These are phyloP conservation scores for Smittia sp. DNA, from an alignment of 2,888 invertebrate species.

Conservation along the genomic window DNA sequence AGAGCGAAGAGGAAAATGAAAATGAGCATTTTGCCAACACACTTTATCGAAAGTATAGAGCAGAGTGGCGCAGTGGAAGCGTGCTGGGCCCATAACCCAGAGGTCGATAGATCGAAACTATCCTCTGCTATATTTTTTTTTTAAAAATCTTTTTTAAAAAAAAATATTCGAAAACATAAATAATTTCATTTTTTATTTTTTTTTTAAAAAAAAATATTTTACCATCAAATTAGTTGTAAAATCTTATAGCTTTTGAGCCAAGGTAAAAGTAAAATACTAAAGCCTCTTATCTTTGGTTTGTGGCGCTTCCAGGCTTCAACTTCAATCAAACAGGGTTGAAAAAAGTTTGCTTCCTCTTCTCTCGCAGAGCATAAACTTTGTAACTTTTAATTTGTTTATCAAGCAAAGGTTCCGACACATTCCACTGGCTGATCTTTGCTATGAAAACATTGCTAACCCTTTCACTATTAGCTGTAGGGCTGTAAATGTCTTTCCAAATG, in stretches of 20 bases:
- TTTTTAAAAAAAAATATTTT: too few relatives aligned
- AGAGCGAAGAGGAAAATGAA: not conserved
- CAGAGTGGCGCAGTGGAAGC: constrained; percentile 80
- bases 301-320: too few relatives aligned
- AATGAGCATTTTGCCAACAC: not conserved
- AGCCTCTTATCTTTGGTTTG: too few relatives aligned
- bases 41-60: constrained; percentile 48
- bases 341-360: too few relatives aligned
- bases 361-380: not conserved
- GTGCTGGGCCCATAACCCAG: constrained; percentile 56
- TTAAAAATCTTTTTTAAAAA: too few relatives aligned
- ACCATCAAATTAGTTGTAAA: too few relatives aligned
- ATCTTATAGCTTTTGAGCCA: too few relatives aligned
- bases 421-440: not conserved
- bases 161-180: too few relatives aligned
- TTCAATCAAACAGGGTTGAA: too few relatives aligned
- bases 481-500: not conserved
- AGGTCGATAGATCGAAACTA: not conserved
- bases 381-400: not conserved
- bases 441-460: not conserved
- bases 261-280: too few relatives aligned
- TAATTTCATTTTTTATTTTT: too few relatives aligned
- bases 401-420: not conserved
- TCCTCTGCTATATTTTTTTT: not conserved
- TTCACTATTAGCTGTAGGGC: too few relatives aligned